Evolutionary conservation across 2,797 vertebrate genomes (phyloP).

Genomic region (Liasis olivaceus): DNA sequence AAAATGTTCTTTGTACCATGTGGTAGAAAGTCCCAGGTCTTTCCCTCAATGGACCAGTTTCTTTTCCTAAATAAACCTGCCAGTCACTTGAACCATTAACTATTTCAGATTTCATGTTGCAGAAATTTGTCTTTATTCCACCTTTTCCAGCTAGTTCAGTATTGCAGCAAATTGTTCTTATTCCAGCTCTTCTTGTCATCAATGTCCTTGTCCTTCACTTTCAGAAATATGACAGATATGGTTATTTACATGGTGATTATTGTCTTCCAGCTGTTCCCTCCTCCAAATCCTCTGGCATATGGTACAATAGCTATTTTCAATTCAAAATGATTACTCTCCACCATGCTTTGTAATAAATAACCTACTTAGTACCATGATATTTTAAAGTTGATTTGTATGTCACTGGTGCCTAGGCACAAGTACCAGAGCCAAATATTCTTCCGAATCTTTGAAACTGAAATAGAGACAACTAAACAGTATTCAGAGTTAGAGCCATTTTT

Average conservation of each 20-base stretch:
- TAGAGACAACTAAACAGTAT: too few relatives aligned
- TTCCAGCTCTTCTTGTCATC: slow-evolving; percentile 21
- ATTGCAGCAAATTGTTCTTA: not conserved
- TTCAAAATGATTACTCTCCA: slow-evolving; percentile 24
- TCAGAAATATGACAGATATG: slow-evolving; percentile 34
- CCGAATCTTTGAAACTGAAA: not conserved
- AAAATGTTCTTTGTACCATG: not conserved
- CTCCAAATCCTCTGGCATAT: not conserved
- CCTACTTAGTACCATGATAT: slow-evolving; percentile 32
- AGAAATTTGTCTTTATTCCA: not conserved
- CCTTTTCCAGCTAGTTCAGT: not conserved
- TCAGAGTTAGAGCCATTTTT: not conserved
- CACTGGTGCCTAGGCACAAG: not conserved
- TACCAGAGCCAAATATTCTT: not conserved
- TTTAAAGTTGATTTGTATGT: slow-evolving; percentile 2
- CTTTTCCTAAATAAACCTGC: not conserved
- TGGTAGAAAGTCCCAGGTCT: not conserved
- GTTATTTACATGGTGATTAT: slow-evolving; percentile 33
- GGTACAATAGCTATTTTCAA: slow-evolving; percentile 28
- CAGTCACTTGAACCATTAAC: not conserved
- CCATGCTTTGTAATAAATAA: slow-evolving; percentile 11
- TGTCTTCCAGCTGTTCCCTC: slow-evolving; percentile 24
- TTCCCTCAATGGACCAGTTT: not conserved
- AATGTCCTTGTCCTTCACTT: slow-evolving; percentile 23
- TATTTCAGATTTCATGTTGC: not conserved